Evolutionary conservation across 2,113 vertebrate genomes (phyloP).

Genomic region (Periophthalmus modestus): DNA sequence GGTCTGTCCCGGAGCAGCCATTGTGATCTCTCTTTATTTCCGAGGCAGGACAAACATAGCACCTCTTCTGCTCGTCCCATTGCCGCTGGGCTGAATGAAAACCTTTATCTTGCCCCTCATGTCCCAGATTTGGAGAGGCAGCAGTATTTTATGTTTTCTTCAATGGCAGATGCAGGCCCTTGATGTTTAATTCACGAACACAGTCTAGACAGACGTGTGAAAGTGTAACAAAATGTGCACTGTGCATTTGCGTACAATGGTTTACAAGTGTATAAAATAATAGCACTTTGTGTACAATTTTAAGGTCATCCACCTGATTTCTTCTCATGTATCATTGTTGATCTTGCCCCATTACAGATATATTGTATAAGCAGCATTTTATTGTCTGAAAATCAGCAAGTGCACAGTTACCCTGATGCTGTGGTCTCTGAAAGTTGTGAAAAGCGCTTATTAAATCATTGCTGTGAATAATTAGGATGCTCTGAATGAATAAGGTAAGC

Average conservation of each 20-base stretch:
- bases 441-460: no score
- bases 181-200: constrained; percentile 66
- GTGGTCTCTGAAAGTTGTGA: no score
- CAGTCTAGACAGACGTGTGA: constrained; percentile 58
- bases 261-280: background rate
- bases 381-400: no score
- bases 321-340: no score
- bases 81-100: constrained; percentile 34
- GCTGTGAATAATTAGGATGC: no score
- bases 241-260: background rate
- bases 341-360: no score
- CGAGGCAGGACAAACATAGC: constrained; percentile 42
- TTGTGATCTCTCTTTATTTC: constrained; percentile 26
- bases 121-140: constrained; percentile 46
- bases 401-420: no score
- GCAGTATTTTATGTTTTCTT: constrained; percentile 48
- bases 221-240: constrained; percentile 25
- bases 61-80: constrained; percentile 37
- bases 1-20: constrained; percentile 15
- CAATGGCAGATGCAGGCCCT: constrained; percentile 49
- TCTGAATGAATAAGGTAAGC: no score
- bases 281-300: background rate
- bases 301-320: background rate
- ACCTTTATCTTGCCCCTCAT: constrained; percentile 29
- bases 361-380: no score